These are phyloP conservation scores for Malacoraja senta DNA, from an alignment of 2,797 vertebrate species.

Conservation along the genomic window DNA sequence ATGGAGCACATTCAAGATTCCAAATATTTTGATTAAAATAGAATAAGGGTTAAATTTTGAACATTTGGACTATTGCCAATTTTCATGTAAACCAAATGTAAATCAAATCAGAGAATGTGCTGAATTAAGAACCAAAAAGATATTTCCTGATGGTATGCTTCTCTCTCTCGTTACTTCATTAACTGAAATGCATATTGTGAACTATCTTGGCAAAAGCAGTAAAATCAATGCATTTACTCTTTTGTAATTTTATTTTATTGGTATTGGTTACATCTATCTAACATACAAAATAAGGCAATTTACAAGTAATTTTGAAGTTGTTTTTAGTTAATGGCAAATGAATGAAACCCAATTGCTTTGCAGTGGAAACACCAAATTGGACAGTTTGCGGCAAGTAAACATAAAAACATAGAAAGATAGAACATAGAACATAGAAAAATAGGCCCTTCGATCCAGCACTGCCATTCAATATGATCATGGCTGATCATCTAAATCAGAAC, in stretches of 20 bases:
- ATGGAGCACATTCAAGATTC: not conserved
- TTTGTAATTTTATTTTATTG: not conserved
- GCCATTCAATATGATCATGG: no score
- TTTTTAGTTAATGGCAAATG: no score
- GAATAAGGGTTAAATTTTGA: constrained; percentile 10
- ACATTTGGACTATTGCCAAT: not conserved
- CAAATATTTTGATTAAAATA: constrained; percentile 27
- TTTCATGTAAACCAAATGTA: not conserved
- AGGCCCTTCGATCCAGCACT: no score
- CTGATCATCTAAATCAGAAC: no score
- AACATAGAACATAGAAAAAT: no score
- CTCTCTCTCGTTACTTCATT: not conserved
- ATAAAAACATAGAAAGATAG: no score
- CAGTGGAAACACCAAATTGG: no score
- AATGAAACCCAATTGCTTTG: no score
- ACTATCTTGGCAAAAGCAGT: no score
- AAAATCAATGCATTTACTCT: not conserved
- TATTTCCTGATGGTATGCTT: constrained; percentile 14
- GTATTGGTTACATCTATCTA: not conserved
- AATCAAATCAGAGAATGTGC: not conserved
- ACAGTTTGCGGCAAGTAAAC: no score
- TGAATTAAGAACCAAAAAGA: not conserved
- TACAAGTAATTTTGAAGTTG: no score
- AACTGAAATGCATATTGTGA: not conserved
- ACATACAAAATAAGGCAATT: no score